Evolutionary conservation across 2,797 vertebrate species (phyloP).

Genomic region (Saxicola maurus): DNA sequence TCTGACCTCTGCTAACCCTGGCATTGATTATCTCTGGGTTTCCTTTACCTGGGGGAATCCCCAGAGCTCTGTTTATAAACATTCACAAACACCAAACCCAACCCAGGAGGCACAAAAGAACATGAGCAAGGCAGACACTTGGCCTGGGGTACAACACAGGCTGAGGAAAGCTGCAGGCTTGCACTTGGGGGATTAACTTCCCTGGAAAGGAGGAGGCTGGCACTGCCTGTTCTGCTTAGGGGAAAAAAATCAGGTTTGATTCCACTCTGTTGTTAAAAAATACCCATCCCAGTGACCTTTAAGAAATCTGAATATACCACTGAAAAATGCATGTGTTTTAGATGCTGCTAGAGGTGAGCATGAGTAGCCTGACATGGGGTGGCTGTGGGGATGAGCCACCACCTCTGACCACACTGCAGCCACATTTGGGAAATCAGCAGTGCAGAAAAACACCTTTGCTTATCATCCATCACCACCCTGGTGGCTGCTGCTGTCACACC

Average conservation of each 20-base stretch:
- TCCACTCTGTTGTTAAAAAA: background rate
- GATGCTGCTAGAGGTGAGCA: background rate
- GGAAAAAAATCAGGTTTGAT: background rate
- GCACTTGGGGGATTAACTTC: background rate
- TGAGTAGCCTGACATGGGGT: fast-evolving
- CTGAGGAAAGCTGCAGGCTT: background rate
- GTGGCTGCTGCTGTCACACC: background rate
- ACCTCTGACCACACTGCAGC: background rate
- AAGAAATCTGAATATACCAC: background rate
- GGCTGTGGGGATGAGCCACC: fast-evolving
- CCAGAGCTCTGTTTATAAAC: background rate
- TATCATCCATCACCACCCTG: background rate
- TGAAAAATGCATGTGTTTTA: fast-evolving
- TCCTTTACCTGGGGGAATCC: background rate
- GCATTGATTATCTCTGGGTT: background rate
- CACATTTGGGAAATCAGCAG: background rate
- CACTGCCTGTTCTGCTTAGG: background rate
- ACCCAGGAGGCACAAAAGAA: fast-evolving
- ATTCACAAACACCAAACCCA: background rate
- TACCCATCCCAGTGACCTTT: background rate
- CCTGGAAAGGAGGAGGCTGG: background rate
- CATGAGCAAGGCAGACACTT: fast-evolving
- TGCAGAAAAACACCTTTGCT: background rate
- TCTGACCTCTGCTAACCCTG: background rate
- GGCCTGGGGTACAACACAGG: fast-evolving